Percentiles rank a stretch among this genome's conserved stretches.
phyloP scores from a whole-genome alignment of 2,888 invertebrate species.

The Drosophila villosipedis region DNA sequence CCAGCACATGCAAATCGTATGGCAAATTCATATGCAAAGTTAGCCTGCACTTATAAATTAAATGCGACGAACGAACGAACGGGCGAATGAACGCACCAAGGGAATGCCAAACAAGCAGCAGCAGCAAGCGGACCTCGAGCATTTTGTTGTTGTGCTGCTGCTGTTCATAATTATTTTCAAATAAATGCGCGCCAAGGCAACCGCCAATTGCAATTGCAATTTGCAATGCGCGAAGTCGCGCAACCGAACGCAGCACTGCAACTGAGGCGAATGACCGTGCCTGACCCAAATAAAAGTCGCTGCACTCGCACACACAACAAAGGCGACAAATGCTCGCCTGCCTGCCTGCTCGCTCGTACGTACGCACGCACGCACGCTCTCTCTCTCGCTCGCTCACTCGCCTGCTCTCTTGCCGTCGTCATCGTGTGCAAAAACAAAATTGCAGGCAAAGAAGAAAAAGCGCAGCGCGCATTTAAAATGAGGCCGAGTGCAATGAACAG shows the following conservation, averaged over 20 bases:
- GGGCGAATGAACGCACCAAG: constrained; percentile 39
- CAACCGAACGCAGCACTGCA: constrained; percentile 24
- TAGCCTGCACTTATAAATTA: constrained; percentile 18
- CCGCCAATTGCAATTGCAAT: constrained; percentile 52
- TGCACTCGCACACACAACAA: constrained; percentile 85
- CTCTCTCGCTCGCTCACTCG: constrained; percentile 8
- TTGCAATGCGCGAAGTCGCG: constrained; percentile 17
- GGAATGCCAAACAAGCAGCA: constrained; percentile 44
- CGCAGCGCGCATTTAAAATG: constrained; percentile 67
- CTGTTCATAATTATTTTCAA: constrained; percentile 73
- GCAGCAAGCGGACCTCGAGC: constrained; percentile 31
- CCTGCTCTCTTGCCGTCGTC: constrained; percentile 28
- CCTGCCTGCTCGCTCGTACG: constrained; percentile 22
- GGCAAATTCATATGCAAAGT: constrained; percentile 1
- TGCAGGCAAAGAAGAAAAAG: constrained; percentile 55
- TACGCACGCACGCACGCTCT: constrained; percentile 8
- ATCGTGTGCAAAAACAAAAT: constrained; percentile 67
- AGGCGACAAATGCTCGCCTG: constrained; percentile 47
- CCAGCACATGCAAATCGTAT: neutral
- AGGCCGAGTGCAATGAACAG: constrained; percentile 84
- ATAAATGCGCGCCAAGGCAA: constrained; percentile 79
- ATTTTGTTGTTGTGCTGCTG: constrained; percentile 13
- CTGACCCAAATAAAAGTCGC: constrained; percentile 90
- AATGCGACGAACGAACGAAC: constrained; percentile 4
- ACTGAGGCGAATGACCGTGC: constrained; percentile 87